These are phyloP conservation scores for Drosophila eugracilis DNA, from an alignment of 1,140 invertebrate species.

Conservation along the genomic window DNA sequence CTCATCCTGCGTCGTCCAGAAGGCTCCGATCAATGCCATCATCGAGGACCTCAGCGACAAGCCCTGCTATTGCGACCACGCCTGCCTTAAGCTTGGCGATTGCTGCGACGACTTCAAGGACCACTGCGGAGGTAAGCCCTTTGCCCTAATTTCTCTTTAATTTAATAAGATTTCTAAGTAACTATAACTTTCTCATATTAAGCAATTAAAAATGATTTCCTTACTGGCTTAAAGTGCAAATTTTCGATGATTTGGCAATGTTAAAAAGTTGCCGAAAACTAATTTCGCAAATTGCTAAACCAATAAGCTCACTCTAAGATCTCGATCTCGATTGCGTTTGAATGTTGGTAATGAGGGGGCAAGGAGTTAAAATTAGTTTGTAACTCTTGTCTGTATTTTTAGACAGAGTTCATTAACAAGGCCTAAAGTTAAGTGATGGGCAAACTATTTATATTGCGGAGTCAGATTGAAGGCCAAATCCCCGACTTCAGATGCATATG, in stretches of 20 bases:
- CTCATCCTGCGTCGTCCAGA: constrained; percentile 94
- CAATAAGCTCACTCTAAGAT: constrained; percentile 2
- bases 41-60: constrained; percentile 92
- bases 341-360: not conserved
- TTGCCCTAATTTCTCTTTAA: no score
- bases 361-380: not conserved
- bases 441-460: constrained; percentile 3
- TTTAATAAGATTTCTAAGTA: no score
- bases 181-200: no score
- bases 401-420: constrained; percentile 46
- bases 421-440: constrained; percentile 43
- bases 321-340: constrained; percentile 8
- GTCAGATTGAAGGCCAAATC: constrained; percentile 29
- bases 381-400: not conserved
- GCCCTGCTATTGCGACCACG: constrained; percentile 95
- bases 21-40: constrained; percentile 92
- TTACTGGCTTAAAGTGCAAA: no score
- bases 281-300: constrained; percentile 36
- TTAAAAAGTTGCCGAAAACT: constrained; percentile 11
- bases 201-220: no score
- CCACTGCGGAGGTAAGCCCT: constrained; percentile 91
- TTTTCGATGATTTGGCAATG: constrained; percentile 14
- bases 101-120: constrained; percentile 94
- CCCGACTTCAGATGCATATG: constrained; percentile 27
- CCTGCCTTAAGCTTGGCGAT: constrained; percentile 93